Conservation (phyloP, 2,888 invertebrate species). For the Oscheius sp. region DNA sequence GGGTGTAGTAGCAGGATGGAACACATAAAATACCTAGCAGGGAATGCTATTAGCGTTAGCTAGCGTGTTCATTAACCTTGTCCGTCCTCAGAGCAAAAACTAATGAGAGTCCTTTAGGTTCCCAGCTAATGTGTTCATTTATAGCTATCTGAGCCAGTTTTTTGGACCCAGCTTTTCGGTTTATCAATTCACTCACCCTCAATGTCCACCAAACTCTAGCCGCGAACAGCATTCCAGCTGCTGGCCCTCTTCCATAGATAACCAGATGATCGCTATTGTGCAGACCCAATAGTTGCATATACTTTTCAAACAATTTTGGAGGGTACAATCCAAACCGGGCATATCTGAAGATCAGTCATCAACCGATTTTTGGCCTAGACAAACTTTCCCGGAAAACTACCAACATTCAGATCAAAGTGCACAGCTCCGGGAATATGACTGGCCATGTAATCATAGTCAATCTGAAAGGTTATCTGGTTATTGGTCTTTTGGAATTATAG, state of each 20-base stretch:
- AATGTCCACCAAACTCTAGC: conserved; percentile 66
- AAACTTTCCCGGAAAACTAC: conserved; percentile 61
- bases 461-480: background rate
- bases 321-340: conserved; percentile 54
- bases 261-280: conserved; percentile 54
- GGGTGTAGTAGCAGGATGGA: too few relatives aligned
- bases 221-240: conserved; percentile 67
- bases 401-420: conserved; percentile 64
- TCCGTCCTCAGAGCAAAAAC: too few relatives aligned
- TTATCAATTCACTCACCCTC: conserved; percentile 47
- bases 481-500: too few relatives aligned
- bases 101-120: too few relatives aligned
- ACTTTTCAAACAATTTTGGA: conserved; percentile 66
- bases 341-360: conserved; percentile 5
- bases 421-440: conserved; percentile 66
- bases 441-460: conserved; percentile 5
- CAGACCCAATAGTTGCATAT: conserved; percentile 64
- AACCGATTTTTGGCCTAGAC: background rate
- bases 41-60: too few relatives aligned
- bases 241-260: conserved; percentile 65
- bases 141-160: too few relatives aligned
- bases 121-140: too few relatives aligned
- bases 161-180: too few relatives aligned
- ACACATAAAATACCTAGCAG: too few relatives aligned
- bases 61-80: too few relatives aligned